phyloP scores from a whole-genome alignment of 2,888 invertebrate genomes.

The Schrankia costaestrigalis region DNA sequence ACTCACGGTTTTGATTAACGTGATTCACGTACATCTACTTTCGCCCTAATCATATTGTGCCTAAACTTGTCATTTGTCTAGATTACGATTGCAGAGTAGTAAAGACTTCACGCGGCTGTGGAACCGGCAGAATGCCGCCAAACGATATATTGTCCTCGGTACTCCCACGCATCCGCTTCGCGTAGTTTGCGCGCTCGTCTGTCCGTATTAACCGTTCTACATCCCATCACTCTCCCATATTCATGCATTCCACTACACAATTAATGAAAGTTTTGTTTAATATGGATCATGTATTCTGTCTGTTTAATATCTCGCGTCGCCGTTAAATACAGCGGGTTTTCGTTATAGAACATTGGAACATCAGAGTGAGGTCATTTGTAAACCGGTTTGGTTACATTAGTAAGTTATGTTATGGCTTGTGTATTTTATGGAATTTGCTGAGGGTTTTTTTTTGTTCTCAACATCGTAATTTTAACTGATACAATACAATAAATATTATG shows the following conservation, averaged over 20 bases:
- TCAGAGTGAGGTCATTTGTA: slow-evolving; percentile 64
- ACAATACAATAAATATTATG: too few relatives aligned
- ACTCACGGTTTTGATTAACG: neutral
- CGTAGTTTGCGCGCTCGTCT: slow-evolving; percentile 16
- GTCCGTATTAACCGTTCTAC: slow-evolving; percentile 20
- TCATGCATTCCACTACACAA: slow-evolving; percentile 28
- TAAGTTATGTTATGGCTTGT: slow-evolving; percentile 28
- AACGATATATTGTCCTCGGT: slow-evolving; percentile 49
- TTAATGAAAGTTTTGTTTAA: slow-evolving; percentile 13
- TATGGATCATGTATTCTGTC: slow-evolving; percentile 6
- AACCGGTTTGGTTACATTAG: slow-evolving; percentile 54
- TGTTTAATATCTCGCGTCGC: slow-evolving; percentile 5
- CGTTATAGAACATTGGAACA: slow-evolving; percentile 41
- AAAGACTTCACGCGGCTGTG: slow-evolving; percentile 55
- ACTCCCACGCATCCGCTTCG: slow-evolving; percentile 48
- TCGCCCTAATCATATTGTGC: slow-evolving; percentile 5
- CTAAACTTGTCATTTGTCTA: slow-evolving; percentile 3
- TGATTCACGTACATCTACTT: slow-evolving; percentile 3
- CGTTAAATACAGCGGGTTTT: slow-evolving; percentile 18
- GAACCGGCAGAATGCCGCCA: slow-evolving; percentile 47
- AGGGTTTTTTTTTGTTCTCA: too few relatives aligned
- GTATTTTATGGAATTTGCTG: slow-evolving; percentile 29
- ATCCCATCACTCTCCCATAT: slow-evolving; percentile 34
- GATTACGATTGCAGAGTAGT: slow-evolving; percentile 23
- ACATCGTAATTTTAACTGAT: too few relatives aligned